Conservation (phyloP, 2,797 vertebrate species). For the Alca torda region DNA sequence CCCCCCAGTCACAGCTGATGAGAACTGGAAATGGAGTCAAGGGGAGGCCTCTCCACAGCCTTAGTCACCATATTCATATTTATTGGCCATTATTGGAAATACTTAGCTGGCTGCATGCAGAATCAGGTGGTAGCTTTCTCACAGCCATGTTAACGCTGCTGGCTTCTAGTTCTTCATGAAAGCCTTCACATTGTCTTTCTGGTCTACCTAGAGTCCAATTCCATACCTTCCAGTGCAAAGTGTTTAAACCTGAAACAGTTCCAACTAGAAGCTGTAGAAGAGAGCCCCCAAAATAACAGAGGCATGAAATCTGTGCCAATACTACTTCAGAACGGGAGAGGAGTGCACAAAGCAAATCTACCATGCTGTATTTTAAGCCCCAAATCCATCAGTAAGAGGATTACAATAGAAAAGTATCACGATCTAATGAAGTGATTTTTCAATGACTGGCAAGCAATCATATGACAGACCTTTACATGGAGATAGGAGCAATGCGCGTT, state of each 20-base stretch:
- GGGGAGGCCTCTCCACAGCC: neutral
- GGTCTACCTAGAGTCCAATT: neutral
- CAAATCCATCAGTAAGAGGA: slow-evolving; percentile 27
- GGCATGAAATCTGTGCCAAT: neutral
- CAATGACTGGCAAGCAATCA: neutral
- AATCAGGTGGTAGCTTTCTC: neutral
- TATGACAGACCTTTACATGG: neutral
- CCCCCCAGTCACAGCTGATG: neutral
- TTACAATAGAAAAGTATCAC: neutral
- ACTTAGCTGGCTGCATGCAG: neutral
- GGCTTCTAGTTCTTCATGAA: neutral
- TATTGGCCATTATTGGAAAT: neutral
- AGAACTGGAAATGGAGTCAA: neutral
- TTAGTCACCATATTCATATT: neutral
- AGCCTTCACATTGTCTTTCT: neutral
- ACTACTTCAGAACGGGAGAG: neutral
- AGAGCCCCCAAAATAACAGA: neutral
- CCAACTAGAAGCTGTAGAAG: neutral
- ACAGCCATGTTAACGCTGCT: neutral
- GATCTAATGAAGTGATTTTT: slow-evolving; percentile 23
- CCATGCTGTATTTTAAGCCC: neutral
- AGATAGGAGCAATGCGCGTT: neutral
- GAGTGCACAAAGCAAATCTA: neutral
- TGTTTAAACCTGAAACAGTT: neutral
- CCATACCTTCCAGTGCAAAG: neutral